A percentile compares a stretch with the other conserved stretches of the same genome.
Evolutionary conservation across 2,797 vertebrate species (phyloP).

Genomic region (Tangara arthus): DNA sequence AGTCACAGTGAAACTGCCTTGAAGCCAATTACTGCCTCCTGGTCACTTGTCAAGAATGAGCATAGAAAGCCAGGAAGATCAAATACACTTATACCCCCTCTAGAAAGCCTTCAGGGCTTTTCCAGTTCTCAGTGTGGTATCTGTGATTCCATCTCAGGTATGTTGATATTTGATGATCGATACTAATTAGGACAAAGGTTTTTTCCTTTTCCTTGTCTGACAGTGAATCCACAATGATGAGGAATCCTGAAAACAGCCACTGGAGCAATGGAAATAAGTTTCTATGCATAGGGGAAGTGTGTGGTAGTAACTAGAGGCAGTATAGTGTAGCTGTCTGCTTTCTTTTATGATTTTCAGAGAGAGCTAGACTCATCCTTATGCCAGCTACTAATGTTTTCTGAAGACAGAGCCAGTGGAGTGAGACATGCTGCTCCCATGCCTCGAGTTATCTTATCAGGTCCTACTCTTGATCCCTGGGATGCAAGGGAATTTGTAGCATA

Average conservation of each 20-base stretch:
- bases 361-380: neutral
- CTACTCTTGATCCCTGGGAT: slow-evolving; percentile 63
- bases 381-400: slow-evolving; percentile 30
- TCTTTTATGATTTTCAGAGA: slow-evolving; percentile 12
- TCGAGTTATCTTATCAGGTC: slow-evolving; percentile 70
- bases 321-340: neutral
- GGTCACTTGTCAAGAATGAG: neutral
- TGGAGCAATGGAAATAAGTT: neutral
- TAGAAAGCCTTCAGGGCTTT: neutral
- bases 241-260: neutral
- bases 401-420: slow-evolving; percentile 64
- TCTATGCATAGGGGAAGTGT: neutral
- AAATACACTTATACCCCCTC: fast-evolving
- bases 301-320: neutral
- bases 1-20: neutral
- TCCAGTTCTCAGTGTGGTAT: neutral
- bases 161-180: neutral
- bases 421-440: slow-evolving; percentile 22
- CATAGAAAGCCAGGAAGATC: neutral
- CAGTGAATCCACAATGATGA: neutral
- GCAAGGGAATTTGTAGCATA: slow-evolving; percentile 67
- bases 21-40: neutral
- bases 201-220: neutral
- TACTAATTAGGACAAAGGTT: neutral
- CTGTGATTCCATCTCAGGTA: neutral